Conservation (phyloP, 2,888 invertebrate genomes). For the Drosophila austrosaltans region DNA sequence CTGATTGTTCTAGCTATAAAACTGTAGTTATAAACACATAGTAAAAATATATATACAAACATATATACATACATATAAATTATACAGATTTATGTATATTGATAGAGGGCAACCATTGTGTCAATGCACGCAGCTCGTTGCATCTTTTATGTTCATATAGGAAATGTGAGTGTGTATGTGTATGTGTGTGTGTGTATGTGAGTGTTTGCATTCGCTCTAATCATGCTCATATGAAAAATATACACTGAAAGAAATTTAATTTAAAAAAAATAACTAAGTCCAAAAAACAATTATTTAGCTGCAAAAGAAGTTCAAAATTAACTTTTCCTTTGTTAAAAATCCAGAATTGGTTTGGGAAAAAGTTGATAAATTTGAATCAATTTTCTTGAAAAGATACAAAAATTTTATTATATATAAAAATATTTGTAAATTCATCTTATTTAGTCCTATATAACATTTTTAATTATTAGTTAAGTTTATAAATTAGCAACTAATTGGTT, state of each 20-base stretch:
- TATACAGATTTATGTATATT: conserved; percentile 20
- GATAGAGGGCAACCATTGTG: conserved; percentile 48
- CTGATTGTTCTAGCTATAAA: conserved; percentile 33
- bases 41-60: conserved; percentile 10
- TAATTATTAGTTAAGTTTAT: too few relatives aligned
- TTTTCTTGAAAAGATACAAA: too few relatives aligned
- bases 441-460: too few relatives aligned
- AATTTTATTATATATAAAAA: too few relatives aligned
- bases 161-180: conserved; percentile 14
- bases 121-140: conserved; percentile 49
- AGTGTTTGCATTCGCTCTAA: conserved; percentile 8
- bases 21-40: conserved; percentile 37
- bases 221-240: neutral
- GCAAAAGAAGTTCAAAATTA: too few relatives aligned
- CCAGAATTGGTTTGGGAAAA: too few relatives aligned
- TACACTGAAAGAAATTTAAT: neutral
- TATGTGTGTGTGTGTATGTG: conserved; percentile 6
- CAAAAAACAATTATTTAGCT: too few relatives aligned
- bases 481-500: too few relatives aligned
- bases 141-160: conserved; percentile 45
- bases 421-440: too few relatives aligned
- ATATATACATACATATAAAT: conserved; percentile 3
- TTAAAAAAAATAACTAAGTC: too few relatives aligned
- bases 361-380: too few relatives aligned
- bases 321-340: too few relatives aligned